Evolutionary conservation across 2,113 vertebrate genomes (phyloP).

Genomic region (Paedocypris sp.): DNA sequence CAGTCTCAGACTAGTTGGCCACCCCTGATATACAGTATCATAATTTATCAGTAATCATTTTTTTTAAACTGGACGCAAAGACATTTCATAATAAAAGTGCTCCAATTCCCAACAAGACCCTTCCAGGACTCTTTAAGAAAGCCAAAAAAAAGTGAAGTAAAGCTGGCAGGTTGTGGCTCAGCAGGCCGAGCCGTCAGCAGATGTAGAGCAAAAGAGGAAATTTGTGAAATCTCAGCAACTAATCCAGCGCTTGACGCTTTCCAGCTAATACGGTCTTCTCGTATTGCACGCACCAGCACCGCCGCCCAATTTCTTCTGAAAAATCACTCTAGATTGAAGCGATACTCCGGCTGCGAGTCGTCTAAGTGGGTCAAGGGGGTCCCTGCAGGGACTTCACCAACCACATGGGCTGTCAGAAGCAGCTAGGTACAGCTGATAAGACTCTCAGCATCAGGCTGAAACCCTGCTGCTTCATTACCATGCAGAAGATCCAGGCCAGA

Average conservation of each 20-base stretch:
- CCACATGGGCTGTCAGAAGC: constrained; percentile 1
- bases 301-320: constrained; percentile 4
- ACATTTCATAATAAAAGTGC: no score
- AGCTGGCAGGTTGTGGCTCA: no score
- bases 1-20: no score
- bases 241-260: neutral
- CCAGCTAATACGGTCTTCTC: neutral
- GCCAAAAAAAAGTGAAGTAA: no score
- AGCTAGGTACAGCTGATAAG: constrained; percentile 1
- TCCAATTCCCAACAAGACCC: no score
- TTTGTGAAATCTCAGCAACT: neutral
- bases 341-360: neutral
- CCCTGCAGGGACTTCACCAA: constrained; percentile 25
- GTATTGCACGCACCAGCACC: neutral
- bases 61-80: no score
- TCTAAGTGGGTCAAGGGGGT: constrained; percentile 30
- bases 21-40: no score
- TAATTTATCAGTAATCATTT: no score
- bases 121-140: no score
- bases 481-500: neutral
- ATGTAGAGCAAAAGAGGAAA: no score
- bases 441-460: neutral
- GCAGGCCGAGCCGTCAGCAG: no score
- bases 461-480: constrained; percentile 12
- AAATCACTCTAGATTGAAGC: neutral